Base-by-base conservation (phyloP, 1,140 invertebrate genomes). In the Propsilocerus akamusi region DNA sequence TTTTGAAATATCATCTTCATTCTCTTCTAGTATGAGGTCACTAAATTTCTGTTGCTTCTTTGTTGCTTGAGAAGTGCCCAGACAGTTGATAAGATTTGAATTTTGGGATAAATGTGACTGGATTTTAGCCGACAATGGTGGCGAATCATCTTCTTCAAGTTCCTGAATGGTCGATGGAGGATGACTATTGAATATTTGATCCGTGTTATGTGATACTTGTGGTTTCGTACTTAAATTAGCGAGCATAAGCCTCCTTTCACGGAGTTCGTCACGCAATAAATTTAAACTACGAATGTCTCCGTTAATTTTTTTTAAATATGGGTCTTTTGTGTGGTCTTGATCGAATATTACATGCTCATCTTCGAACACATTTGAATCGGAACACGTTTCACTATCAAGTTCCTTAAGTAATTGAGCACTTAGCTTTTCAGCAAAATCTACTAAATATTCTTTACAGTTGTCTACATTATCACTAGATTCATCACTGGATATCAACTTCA, bases 351-450 rank as follows among this genome's bases (percentile, higher is more conserved):
- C 28, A 17, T 5, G 8, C n/a, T 12, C 3, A 48, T 17, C 53
- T 62, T 4, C 56, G 57, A 14, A 57, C 62, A 20, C 59, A 58
- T 1, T 52, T 52, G 50, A 46, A 54, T 30, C 59, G n/a, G n/a
- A n/a, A n/a, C n/a, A 41, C 63, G 63, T 49, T 74, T 84, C 59
- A 41, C 81, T 76, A 57, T 86, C 81, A 46, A 85, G 77, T 65
- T 86, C 81, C 50, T 78, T 73, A 37, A 84, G 68, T 25, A 86
- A 63, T 57, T 83, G 83, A 57, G 81, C 81, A 49, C 71, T 73
- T 4, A 83, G 60, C 58, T 83, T 81, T 57, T 87, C 82, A 1
- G 81, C 82, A 54, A 85, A 85, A 55, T 84, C 81, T 3, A 77
- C 78, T 34, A 86, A 65, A 59, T 85, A 77, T 54, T 75, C 73